Evolutionary conservation across 2,797 vertebrate genomes (phyloP), one percentile per base, ranked within the genome.

Genomic region (Phrynocephalus vlangalii): DNA sequence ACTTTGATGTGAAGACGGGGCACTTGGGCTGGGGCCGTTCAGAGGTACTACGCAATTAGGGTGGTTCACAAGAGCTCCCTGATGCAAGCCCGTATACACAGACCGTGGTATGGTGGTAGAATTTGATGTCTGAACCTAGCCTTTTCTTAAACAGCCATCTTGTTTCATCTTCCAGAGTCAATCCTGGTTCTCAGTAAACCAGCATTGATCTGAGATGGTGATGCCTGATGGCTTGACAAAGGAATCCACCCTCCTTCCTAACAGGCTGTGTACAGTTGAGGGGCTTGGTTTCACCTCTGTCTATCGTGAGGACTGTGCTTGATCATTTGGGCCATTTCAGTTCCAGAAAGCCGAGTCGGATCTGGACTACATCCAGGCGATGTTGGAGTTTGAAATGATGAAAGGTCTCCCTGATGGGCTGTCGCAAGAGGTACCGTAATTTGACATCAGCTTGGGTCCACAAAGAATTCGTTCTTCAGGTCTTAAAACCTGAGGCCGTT

Each of bases 281-380:
- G 13, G 24, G 20, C 93, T 80, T 38, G 33, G 0, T 22, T 84
- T 90, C 88, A 84, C 89, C 8, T 1, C n/a, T 94, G 38, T 88
- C 84, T 92, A 86, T 91, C 91, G 6, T 50, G 10, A 63, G 52
- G 52, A 16, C 85, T 90, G 15, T 94, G 81, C 33, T 91, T 96
- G 84, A 93, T 94, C 71, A 0, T 85, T 66, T 95, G 86, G 48
- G 88, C 52, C 92, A 66, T 97, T 97, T 96, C 95, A 99, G 98
- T 99, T 99, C 96, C 97, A 98, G 97, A 99, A 98, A 95, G 98
- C 98, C 26, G 98, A 99, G 93, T 97, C 98, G 84, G 98, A 99
- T 94, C 96, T 99, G 97, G 97, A 99, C 91, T 98, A 98, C 94
- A 98, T 99, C 86, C 98, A 98, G 84, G 97, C 97, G 92, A 97